A percentile compares a stretch with the other conserved stretches of the same genome.
Evolutionary conservation across 2,888 invertebrate genomes (phyloP).

Genomic region (Neuroscelio doddi): DNA sequence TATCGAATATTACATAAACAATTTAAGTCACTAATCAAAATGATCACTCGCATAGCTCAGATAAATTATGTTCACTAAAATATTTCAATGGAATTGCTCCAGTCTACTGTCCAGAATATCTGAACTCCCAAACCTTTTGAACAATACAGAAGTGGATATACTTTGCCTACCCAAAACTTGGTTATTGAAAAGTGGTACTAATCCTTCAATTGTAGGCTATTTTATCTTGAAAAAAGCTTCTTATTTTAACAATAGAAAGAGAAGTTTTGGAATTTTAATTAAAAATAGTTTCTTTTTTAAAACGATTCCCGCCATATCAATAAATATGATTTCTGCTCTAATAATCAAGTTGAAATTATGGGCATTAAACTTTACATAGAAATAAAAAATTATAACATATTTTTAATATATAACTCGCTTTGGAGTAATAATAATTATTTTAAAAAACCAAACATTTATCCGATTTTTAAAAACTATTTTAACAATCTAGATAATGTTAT

Average conservation of each 20-base stretch:
- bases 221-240: neutral
- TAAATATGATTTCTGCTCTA: too few species aligned
- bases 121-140: neutral
- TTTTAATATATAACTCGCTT: neutral
- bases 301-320: too few species aligned
- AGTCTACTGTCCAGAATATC: neutral
- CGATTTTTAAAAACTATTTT: neutral
- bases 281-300: neutral
- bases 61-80: neutral
- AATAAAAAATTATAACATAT: neutral
- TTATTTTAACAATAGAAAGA: neutral
- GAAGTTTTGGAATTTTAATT: neutral
- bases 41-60: too few species aligned
- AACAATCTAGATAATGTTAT: neutral
- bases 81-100: neutral
- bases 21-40: too few species aligned
- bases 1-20: too few species aligned
- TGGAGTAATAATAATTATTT: too few species aligned
- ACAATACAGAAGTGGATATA: neutral
- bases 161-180: neutral
- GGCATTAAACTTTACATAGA: too few species aligned
- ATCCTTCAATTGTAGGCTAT: neutral
- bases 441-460: neutral
- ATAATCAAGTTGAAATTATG: too few species aligned
- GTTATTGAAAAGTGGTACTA: neutral